These are phyloP conservation scores for Teleogryllus occipitalis DNA, from an alignment of 1,140 invertebrate species.

Conservation along the genomic window DNA sequence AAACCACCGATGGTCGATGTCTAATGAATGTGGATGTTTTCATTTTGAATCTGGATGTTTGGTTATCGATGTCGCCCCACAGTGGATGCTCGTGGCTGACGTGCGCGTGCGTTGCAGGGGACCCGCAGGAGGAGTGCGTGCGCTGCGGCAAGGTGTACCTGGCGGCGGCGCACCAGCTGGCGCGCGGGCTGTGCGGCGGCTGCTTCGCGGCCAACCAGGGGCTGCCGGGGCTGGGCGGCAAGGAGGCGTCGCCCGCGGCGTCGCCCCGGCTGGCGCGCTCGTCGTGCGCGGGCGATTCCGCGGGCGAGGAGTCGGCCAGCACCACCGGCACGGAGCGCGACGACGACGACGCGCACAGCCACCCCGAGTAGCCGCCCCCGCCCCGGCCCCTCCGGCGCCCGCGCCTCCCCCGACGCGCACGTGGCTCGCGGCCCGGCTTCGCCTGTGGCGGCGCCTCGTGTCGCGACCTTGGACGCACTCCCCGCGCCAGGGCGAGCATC, in stretches of 20 bases:
- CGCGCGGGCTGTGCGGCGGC: constrained; percentile 33
- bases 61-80: too few species aligned
- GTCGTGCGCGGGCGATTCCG: constrained; percentile 27
- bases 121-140: constrained; percentile 36
- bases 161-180: constrained; percentile 28
- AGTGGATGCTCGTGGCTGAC: not conserved
- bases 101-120: constrained; percentile 27
- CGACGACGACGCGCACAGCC: constrained; percentile 22
- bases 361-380: constrained; percentile 9
- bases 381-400: too few species aligned
- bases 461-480: too few species aligned
- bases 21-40: too few species aligned
- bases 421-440: too few species aligned
- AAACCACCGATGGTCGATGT: too few species aligned
- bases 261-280: constrained; percentile 23
- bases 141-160: constrained; percentile 34
- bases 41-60: too few species aligned
- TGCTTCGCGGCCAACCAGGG: constrained; percentile 34
- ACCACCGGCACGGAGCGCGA: constrained; percentile 26
- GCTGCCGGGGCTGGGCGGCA: constrained; percentile 20
- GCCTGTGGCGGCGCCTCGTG: too few species aligned
- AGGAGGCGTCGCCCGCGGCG: constrained; percentile 15
- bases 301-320: constrained; percentile 24
- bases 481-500: too few species aligned
- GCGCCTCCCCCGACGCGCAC: too few species aligned